phyloP scores from a whole-genome alignment of 2,797 vertebrate genomes.

The Pseudochaenichthys georgianus region DNA sequence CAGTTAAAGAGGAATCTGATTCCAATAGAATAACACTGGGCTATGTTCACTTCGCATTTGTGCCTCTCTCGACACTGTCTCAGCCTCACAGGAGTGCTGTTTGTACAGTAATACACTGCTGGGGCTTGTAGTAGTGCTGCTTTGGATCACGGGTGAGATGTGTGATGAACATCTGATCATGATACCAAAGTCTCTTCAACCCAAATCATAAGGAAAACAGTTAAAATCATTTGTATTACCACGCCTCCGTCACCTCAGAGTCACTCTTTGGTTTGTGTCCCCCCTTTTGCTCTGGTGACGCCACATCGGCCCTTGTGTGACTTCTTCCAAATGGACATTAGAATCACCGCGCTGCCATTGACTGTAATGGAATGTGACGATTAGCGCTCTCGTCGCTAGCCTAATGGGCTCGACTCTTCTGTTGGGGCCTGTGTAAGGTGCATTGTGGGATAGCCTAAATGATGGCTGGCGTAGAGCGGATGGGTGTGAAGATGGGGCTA shows the following conservation, averaged over 20 bases:
- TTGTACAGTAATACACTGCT: conserved; percentile 39
- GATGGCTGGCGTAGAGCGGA: conserved; percentile 39
- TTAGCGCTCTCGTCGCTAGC: conserved; percentile 86
- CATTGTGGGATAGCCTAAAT: conserved; percentile 66
- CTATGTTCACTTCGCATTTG: conserved; percentile 76
- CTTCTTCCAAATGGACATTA: conserved; percentile 89
- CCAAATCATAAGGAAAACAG: conserved; percentile 30
- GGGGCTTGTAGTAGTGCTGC: conserved; percentile 33
- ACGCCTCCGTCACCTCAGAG: conserved; percentile 51
- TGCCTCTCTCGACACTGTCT: conserved; percentile 55
- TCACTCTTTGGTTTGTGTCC: conserved; percentile 63
- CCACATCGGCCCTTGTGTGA: conserved; percentile 83
- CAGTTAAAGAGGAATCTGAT: conserved; percentile 82
- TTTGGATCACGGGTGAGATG: conserved; percentile 18
- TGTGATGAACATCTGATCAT: conserved; percentile 39
- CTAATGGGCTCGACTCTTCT: conserved; percentile 88
- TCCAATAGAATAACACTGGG: conserved; percentile 77
- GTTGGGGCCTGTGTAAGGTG: conserved; percentile 66
- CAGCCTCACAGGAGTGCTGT: conserved; percentile 49
- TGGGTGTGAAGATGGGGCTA: conserved; percentile 63
- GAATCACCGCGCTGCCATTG: conserved; percentile 87
- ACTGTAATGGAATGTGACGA: conserved; percentile 91
- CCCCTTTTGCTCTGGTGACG: conserved; percentile 70
- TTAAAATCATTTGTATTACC: conserved; percentile 17
- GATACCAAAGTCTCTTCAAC: conserved; percentile 39